These are phyloP conservation scores for Epinotia bilunana DNA, from an alignment of 2,888 invertebrate genomes.

Conservation along the genomic window DNA sequence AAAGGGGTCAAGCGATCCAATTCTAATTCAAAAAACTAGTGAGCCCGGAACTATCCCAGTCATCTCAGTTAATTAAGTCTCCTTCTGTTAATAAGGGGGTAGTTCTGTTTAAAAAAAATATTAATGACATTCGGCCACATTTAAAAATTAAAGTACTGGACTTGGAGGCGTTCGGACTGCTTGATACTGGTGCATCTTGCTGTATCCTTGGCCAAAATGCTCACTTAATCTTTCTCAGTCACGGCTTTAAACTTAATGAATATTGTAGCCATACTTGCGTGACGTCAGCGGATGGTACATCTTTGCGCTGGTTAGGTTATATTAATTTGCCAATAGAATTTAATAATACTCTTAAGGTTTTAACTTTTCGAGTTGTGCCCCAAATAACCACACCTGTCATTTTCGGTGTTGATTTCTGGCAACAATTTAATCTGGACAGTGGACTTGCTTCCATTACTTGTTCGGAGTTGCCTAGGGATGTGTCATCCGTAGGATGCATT, in stretches of 20 bases:
- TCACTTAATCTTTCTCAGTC: background rate
- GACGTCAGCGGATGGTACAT: background rate
- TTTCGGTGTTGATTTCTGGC: slow-evolving; percentile 11
- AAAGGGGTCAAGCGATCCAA: slow-evolving; percentile 6
- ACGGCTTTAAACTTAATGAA: background rate
- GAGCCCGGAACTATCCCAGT: background rate
- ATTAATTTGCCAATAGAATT: background rate
- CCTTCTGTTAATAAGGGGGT: background rate
- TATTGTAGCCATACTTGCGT: background rate
- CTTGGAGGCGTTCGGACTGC: background rate
- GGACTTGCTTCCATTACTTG: background rate
- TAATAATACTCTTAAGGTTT: background rate
- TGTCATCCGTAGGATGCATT: background rate
- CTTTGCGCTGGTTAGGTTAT: background rate
- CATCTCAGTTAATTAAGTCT: background rate
- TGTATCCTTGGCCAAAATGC: background rate
- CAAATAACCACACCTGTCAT: background rate
- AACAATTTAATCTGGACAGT: background rate
- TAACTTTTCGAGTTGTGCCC: background rate
- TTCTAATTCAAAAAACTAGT: slow-evolving; percentile 10
- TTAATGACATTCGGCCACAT: background rate
- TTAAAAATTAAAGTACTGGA: background rate
- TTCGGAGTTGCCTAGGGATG: background rate
- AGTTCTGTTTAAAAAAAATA: slow-evolving; percentile 11
- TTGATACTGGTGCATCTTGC: background rate